Conservation (phyloP, 2,888 invertebrate genomes). For the Cantharis rufa region DNA sequence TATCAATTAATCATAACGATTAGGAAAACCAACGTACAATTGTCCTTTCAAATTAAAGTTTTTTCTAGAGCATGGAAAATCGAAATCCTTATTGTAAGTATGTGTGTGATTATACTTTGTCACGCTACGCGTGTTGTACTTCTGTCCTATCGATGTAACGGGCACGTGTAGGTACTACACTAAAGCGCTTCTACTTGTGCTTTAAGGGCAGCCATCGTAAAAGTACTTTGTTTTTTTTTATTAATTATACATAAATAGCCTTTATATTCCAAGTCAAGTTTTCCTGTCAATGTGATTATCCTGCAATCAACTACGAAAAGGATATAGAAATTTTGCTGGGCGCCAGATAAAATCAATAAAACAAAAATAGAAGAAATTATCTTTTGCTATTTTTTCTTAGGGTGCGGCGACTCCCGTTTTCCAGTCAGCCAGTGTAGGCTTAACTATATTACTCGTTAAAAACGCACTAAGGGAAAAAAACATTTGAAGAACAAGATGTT, state of each 20-base stretch:
- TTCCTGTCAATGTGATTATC: too few relatives aligned
- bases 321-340: background rate
- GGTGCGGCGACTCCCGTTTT: too few relatives aligned
- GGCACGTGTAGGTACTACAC: constrained; percentile 37
- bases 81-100: constrained; percentile 14
- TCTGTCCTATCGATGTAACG: constrained; percentile 34
- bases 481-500: too few relatives aligned
- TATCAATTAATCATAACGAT: background rate
- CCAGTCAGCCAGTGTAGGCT: too few relatives aligned
- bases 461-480: too few relatives aligned
- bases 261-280: too few relatives aligned
- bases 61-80: constrained; percentile 12
- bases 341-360: too few relatives aligned
- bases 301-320: background rate
- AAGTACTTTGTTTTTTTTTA: background rate
- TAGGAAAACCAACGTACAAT: background rate
- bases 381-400: too few relatives aligned
- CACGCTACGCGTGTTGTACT: constrained; percentile 29
- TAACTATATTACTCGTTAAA: too few relatives aligned
- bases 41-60: background rate
- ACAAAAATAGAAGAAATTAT: too few relatives aligned
- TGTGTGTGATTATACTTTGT: constrained; percentile 24
- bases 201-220: constrained; percentile 7
- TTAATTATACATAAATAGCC: background rate
- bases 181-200: constrained; percentile 16